A percentile compares a stretch with the other conserved stretches of the same genome.
Evolutionary conservation across 2,113 vertebrate genomes (phyloP).

Genomic region (Oncorhynchus tshawytscha): DNA sequence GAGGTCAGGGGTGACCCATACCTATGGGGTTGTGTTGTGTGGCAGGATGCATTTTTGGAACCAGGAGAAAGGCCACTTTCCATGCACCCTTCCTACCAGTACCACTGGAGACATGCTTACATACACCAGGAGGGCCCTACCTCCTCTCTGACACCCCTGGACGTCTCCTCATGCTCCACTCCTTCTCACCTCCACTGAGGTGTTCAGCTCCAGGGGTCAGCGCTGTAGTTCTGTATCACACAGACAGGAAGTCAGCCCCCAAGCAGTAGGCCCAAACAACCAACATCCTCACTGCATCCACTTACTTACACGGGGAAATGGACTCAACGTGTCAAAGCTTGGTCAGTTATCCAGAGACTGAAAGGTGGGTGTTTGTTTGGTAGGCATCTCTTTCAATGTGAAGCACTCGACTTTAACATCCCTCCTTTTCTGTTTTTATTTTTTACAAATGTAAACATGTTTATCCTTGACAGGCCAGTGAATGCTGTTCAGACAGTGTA

Average conservation of each 20-base stretch:
- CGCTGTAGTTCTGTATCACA: background rate
- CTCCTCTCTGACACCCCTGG: background rate
- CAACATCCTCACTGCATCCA: background rate
- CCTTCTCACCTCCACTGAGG: background rate
- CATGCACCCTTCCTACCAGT: slow-evolving; percentile 22
- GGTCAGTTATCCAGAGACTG: background rate
- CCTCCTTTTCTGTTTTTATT: background rate
- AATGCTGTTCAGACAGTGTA: background rate
- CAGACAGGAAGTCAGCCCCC: slow-evolving; percentile 4
- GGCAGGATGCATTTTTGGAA: slow-evolving; percentile 35
- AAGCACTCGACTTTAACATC: background rate
- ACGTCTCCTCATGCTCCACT: background rate
- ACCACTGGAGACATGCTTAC: slow-evolving; percentile 1
- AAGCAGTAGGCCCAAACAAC: background rate
- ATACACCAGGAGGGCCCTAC: background rate
- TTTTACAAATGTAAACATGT: background rate
- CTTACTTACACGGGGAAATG: background rate
- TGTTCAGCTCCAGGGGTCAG: background rate
- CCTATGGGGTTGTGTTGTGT: slow-evolving; percentile 37
- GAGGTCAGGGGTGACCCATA: slow-evolving; percentile 44
- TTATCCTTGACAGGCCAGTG: background rate
- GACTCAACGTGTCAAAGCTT: background rate
- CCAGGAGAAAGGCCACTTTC: slow-evolving; percentile 18
- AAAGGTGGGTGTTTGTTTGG: background rate
- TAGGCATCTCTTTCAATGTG: background rate